Base-by-base conservation (phyloP, 2,888 invertebrate genomes). In the Campoplex nolae region DNA sequence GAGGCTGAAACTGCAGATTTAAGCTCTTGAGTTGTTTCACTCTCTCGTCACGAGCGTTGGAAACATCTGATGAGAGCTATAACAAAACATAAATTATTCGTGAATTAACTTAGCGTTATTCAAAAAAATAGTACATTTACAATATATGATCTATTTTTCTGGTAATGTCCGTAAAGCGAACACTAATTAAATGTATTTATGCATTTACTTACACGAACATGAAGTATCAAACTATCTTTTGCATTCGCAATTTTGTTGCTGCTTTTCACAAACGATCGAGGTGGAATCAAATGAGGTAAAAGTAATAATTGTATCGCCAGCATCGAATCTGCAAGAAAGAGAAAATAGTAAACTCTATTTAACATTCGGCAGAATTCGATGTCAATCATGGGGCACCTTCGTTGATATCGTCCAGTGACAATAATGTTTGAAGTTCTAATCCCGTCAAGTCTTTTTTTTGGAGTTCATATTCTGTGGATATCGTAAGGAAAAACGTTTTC, bases 1-100 rank as follows among this genome's bases (percentile, higher is more conserved):
- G 71, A 3, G 75, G 82, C 68, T 82, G 82, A 38, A 67, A 67
- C 18, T 38, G 67, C 67, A 67, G 38, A 38, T 38, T 38, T 28
- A 67, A 8, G 67, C 67, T 67, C 18, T 35, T 32, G 0, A 67
- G 38, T 35, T 67, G 8, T 38, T 67, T 35, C 16, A 35, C 8
- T 38, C 67, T 67, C 38, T 67, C 16, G 38, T 67, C 38, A 32
- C 67, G 67, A 38, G 67, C 38, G 16, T 38, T 67, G 1, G 18
- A 35, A 16, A 67, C 38, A 38, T 67, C 67, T 18, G 67, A 67
- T 35, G 67, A 3, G 13, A 35, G 67, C 67, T 67, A 16, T 38
- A 67, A 67, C 67, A 67, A 23, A 67, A 67, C 18, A 38, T 35
- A 35, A 35, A 18, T 18, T 16, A 32, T 16, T 67, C 38, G 11